Base-by-base conservation (phyloP, 1,140 invertebrate genomes). In the Hestina assimilis region DNA sequence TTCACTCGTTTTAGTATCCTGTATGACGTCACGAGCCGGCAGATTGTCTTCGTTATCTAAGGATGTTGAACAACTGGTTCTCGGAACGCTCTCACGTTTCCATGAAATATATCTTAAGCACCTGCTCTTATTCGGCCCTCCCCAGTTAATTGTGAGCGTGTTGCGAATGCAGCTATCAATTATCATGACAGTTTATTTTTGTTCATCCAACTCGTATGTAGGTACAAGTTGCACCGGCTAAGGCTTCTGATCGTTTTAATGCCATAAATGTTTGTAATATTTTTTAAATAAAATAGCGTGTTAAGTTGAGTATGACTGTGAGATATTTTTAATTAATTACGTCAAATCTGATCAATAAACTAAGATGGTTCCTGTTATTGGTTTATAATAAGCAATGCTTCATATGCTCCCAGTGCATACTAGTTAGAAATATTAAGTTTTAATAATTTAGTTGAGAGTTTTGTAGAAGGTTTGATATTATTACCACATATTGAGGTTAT, bases 131-230 rank as follows among this genome's bases (percentile, higher is more conserved):
- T 81, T 75, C 68, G 74, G 64, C 64, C 67, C 63, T 70, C 59
- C 63, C 53, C 63, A 68, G 76, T 84, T 78, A 79, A 82, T 79
- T 79, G 77, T 81, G 66, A 70, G 58, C 66, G 58, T 68, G 63
- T 63, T 65, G 63, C 70, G 64, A 80, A 77, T 75, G 68, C 57
- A 53, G 64, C 72, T 72, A 81, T 81, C 79, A 84, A 79, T 84
- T 79, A 76, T 63, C 60, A 60, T 72, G 75, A 75, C 77, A 59
- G 57, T 59, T 59, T 59, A 59, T 59, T 59, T 59, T 53, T 53
- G 33, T 59, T 59, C 55, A 21, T 15, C 43, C 28, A 42, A 50
- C 48, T 53, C 17, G 35, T 45, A 53, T 51, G 48, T 65, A 50
- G 54, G 58, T 60, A 65, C 47, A 45, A 33, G 26, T 23, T 41